Conservation (phyloP, 1,140 invertebrate genomes). For the Pseudomyrmex concolor region DNA sequence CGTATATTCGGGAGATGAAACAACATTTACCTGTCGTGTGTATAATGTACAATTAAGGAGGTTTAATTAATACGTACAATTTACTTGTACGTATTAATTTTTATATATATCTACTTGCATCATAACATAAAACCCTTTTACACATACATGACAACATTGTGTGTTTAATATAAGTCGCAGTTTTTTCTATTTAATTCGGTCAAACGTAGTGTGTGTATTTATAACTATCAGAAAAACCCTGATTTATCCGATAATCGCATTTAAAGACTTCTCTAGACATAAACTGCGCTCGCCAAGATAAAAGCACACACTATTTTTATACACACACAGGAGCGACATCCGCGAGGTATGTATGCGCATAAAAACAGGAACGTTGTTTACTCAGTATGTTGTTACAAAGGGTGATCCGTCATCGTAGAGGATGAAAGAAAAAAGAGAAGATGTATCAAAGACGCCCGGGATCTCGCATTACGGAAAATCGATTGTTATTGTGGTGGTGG, state of each 20-base stretch:
- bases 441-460: constrained; percentile 51
- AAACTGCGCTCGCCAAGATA: constrained; percentile 30
- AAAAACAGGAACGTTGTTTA: constrained; percentile 57
- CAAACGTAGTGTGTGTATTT: background rate
- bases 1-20: background rate
- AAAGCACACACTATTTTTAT: constrained; percentile 48
- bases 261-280: constrained; percentile 25
- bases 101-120: constrained; percentile 25
- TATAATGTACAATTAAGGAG: background rate
- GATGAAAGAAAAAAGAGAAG: constrained; percentile 53
- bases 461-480: constrained; percentile 54
- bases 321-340: constrained; percentile 22
- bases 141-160: background rate
- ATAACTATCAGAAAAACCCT: background rate
- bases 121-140: background rate
- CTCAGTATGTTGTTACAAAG: constrained; percentile 56
- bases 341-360: constrained; percentile 33
- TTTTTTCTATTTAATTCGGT: constrained; percentile 2
- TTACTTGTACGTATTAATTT: constrained; percentile 45
- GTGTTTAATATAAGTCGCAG: background rate
- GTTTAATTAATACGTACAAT: constrained; percentile 31
- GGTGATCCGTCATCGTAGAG: constrained; percentile 57
- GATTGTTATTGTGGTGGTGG: constrained; percentile 38
- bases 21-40: constrained; percentile 28
- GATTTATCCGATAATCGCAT: constrained; percentile 45